Conservation (phyloP, 2,113 vertebrate species). For the Halichoerus grypus region DNA sequence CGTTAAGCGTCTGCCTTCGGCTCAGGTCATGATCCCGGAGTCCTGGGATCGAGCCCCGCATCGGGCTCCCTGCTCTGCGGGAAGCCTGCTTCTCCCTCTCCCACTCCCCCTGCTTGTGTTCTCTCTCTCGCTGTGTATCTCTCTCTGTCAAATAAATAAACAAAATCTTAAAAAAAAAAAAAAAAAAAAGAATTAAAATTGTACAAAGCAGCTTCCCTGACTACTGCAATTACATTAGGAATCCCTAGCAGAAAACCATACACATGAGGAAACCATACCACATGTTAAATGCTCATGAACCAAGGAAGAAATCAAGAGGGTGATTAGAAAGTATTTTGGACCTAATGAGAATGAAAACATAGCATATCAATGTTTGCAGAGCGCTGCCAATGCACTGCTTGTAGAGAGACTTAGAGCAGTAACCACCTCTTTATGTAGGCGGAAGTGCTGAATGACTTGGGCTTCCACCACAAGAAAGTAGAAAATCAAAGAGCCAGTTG, state of each 20-base stretch:
- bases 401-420: background rate
- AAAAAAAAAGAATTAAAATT: constrained; percentile 11
- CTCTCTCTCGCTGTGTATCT: no score
- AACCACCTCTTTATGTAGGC: background rate
- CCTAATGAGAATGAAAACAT: background rate
- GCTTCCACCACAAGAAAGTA: background rate
- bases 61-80: no score
- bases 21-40: no score
- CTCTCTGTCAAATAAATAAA: no score
- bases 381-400: background rate
- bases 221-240: background rate
- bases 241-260: background rate
- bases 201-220: background rate
- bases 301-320: background rate
- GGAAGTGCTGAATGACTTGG: background rate
- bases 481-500: background rate
- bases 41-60: no score
- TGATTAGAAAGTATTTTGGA: background rate
- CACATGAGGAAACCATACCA: background rate
- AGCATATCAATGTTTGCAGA: background rate
- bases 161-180: no score
- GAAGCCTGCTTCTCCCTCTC: no score
- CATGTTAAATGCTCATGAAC: background rate
- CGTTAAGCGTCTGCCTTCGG: no score
- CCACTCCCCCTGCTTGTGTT: no score